Evolutionary conservation across 2,888 invertebrate species (phyloP).

Genomic region (Drosophila suboccidentalis): DNA sequence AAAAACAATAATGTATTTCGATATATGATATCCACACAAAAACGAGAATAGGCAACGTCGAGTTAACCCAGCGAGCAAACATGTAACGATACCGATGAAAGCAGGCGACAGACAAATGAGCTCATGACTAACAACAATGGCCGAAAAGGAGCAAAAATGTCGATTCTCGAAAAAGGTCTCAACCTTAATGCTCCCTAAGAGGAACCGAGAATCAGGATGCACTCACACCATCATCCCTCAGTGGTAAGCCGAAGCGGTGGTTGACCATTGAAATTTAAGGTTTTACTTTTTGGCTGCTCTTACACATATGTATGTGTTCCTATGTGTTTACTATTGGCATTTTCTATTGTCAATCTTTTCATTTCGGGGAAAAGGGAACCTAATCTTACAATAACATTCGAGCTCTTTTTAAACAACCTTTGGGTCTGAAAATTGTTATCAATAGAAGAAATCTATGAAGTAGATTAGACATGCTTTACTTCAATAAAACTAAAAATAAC

Average conservation of each 20-base stretch:
- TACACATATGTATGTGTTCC: slow-evolving; percentile 18
- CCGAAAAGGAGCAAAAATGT: slow-evolving; percentile 12
- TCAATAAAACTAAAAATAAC: slow-evolving; percentile 59
- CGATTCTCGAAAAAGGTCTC: slow-evolving; percentile 27
- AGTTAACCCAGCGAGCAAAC: neutral
- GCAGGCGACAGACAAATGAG: slow-evolving; percentile 38
- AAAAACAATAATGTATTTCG: slow-evolving; percentile 1
- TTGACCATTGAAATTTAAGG: slow-evolving; percentile 70
- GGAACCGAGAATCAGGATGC: slow-evolving; percentile 47
- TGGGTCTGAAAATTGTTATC: slow-evolving; percentile 71
- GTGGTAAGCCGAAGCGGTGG: slow-evolving; percentile 74
- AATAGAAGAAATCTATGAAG: slow-evolving; percentile 53
- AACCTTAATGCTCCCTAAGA: slow-evolving; percentile 59
- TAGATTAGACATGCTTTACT: slow-evolving; percentile 40
- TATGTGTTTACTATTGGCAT: slow-evolving; percentile 45
- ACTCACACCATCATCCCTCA: slow-evolving; percentile 53
- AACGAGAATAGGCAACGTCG: neutral
- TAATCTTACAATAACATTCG: slow-evolving; percentile 72
- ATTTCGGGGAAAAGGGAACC: slow-evolving; percentile 60
- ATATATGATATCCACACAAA: slow-evolving; percentile 2
- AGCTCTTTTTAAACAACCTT: slow-evolving; percentile 71
- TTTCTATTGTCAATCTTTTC: slow-evolving; percentile 48
- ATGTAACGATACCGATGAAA: slow-evolving; percentile 3
- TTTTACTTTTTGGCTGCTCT: slow-evolving; percentile 40
- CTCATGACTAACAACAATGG: slow-evolving; percentile 28